These are phyloP conservation scores for Cryptoblepharus egeriae DNA, from an alignment of 2,797 vertebrate species.

Conservation along the genomic window DNA sequence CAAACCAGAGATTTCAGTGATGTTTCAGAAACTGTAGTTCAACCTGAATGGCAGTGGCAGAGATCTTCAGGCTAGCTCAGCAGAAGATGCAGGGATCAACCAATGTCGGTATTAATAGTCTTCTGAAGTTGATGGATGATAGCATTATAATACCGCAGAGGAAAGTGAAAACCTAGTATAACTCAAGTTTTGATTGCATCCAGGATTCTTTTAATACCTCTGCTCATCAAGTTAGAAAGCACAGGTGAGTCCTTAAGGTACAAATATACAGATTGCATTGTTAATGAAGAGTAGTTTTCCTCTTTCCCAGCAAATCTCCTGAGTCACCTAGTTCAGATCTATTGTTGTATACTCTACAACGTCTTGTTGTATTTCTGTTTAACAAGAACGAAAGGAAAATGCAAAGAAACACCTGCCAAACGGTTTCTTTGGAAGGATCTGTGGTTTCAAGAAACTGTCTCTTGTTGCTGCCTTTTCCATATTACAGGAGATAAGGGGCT, in stretches of 20 bases:
- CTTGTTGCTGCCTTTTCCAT: rapidly evolving
- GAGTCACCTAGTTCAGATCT: conserved; percentile 12
- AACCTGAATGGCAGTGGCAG: conserved; percentile 39
- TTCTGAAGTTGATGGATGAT: conserved; percentile 70
- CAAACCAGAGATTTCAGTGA: not conserved
- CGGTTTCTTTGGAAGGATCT: rapidly evolving
- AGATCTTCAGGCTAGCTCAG: conserved; percentile 55
- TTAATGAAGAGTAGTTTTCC: not conserved
- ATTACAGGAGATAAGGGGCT: not conserved
- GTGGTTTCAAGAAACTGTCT: not conserved
- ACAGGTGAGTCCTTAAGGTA: conserved; percentile 4
- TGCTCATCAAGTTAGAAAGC: conserved; percentile 35
- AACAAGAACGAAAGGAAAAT: conserved; percentile 3
- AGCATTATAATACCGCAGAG: conserved; percentile 64
- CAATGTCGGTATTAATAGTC: conserved; percentile 69
- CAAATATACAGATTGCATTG: conserved; percentile 19
- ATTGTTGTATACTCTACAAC: conserved; percentile 17
- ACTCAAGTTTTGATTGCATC: conserved; percentile 65
- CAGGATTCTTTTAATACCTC: conserved; percentile 45
- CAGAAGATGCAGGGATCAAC: conserved; percentile 57
- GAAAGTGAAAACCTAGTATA: conserved; percentile 53
- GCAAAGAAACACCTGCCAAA: not conserved
- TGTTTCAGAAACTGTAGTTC: not conserved
- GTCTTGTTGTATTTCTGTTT: not conserved
- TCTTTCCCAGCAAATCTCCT: not conserved